Evolutionary conservation across 1,140 invertebrate species (phyloP).

Genomic region (Planococcus citri): DNA sequence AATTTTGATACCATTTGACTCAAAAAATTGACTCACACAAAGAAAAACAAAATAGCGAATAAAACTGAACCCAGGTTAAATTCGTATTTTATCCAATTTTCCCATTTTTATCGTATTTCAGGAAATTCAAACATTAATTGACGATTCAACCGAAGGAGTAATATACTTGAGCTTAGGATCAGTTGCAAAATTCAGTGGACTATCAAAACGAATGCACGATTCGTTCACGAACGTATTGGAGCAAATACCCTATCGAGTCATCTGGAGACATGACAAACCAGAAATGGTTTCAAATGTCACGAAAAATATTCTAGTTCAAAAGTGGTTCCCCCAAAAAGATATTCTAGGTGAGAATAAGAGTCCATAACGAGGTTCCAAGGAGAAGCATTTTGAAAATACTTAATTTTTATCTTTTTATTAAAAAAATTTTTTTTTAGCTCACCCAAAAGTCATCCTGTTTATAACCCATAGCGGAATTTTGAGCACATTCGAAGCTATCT

Average conservation of each 20-base stretch:
- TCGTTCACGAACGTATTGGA: slow-evolving; percentile 22
- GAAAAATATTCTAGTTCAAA: slow-evolving; percentile 24
- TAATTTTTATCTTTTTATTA: not conserved
- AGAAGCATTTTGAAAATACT: too few species aligned
- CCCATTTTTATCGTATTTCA: too few species aligned
- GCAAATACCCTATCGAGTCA: slow-evolving; percentile 38
- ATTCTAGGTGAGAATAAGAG: slow-evolving; percentile 20
- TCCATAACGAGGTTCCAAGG: not conserved
- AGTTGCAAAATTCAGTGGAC: slow-evolving; percentile 27
- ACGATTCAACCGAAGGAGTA: slow-evolving; percentile 31
- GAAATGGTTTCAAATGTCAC: not conserved
- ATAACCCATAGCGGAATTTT: slow-evolving; percentile 30
- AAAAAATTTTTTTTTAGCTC: not conserved
- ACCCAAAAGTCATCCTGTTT: slow-evolving; percentile 14
- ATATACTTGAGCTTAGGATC: slow-evolving; percentile 61
- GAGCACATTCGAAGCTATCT: slow-evolving; percentile 23
- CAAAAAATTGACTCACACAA: too few species aligned
- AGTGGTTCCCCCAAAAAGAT: slow-evolving; percentile 28
- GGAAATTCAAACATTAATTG: not conserved
- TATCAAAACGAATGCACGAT: slow-evolving; percentile 40
- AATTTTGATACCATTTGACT: too few species aligned
- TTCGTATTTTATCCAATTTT: too few species aligned
- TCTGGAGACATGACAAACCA: slow-evolving; percentile 57
- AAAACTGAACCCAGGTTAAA: too few species aligned
- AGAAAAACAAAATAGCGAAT: too few species aligned